A percentile compares a stretch with the other conserved stretches of the same genome.
Conservation (phyloP, 2,797 vertebrate genomes). For the Hoplostethus atlanticus region DNA sequence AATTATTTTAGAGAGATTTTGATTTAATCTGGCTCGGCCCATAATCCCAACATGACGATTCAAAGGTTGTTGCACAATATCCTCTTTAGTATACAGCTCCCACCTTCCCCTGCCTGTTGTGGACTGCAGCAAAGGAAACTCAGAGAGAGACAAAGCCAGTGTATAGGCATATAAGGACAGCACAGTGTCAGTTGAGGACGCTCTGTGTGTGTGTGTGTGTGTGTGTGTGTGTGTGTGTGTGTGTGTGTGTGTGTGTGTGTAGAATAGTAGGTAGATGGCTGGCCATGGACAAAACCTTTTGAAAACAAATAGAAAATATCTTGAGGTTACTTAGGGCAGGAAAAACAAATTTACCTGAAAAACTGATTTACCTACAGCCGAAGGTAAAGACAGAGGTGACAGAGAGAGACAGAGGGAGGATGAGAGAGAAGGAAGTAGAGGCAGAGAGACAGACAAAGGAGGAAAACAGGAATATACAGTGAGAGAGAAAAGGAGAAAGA, state of each 20-base stretch:
- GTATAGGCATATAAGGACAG: constrained; percentile 19
- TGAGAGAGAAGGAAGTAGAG: neutral
- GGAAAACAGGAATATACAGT: neutral
- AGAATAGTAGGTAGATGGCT: constrained; percentile 4
- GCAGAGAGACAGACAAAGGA: constrained; percentile 2
- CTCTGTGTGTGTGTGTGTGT: no score
- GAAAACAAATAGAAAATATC: constrained; percentile 9
- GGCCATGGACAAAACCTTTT: neutral
- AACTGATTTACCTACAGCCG: constrained; percentile 6
- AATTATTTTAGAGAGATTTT: constrained; percentile 52
- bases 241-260: constrained; percentile 1
- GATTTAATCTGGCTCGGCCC: constrained; percentile 52
- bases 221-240: no score
- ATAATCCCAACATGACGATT: constrained; percentile 38
- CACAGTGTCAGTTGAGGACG: neutral
- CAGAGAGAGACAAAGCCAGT: constrained; percentile 12
- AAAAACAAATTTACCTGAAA: neutral
- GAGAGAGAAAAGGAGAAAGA: neutral
- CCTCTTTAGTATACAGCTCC: constrained; percentile 30
- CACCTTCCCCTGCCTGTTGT: constrained; percentile 19
- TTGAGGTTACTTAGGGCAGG: neutral
- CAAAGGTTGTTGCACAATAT: constrained; percentile 39
- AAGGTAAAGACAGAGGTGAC: neutral
- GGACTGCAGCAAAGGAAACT: constrained; percentile 43
- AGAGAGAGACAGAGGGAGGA: neutral